Conservation (phyloP, 2,888 invertebrate species). For the Rhabditoides inermis region DNA sequence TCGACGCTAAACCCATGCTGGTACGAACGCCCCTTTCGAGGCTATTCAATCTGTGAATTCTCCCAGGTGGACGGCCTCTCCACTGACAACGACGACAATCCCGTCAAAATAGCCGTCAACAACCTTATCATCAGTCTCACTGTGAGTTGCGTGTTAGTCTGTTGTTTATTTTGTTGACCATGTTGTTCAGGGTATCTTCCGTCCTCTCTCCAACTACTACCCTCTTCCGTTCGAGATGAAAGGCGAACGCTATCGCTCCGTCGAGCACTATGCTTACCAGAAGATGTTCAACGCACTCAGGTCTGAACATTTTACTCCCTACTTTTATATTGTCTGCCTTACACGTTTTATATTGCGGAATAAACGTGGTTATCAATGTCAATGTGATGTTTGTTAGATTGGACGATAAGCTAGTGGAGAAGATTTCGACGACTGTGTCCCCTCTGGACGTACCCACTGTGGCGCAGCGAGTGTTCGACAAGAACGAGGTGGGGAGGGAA, state of each 20-base stretch:
- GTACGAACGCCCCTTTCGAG: slow-evolving; percentile 16
- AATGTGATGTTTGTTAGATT: slow-evolving; percentile 39
- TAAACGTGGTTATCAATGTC: no score
- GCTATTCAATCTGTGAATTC: slow-evolving; percentile 18
- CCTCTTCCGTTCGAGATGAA: slow-evolving; percentile 36
- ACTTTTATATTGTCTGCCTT: no score
- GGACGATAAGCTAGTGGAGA: slow-evolving; percentile 42
- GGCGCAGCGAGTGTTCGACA: slow-evolving; percentile 29
- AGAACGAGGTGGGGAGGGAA: slow-evolving; percentile 21
- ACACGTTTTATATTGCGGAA: no score
- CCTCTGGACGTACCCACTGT: slow-evolving; percentile 40
- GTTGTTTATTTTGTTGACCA: no score
- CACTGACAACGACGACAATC: slow-evolving; percentile 39
- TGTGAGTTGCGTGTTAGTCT: slow-evolving; percentile 12
- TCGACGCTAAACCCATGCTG: slow-evolving; percentile 8
- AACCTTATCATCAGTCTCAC: slow-evolving; percentile 37
- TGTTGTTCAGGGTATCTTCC: slow-evolving; percentile 45
- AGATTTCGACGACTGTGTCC: slow-evolving; percentile 41
- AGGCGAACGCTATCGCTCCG: slow-evolving; percentile 42
- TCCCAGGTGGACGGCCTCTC: slow-evolving; percentile 33
- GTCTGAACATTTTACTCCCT: no score
- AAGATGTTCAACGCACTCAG: slow-evolving; percentile 36
- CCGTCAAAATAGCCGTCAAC: slow-evolving; percentile 33
- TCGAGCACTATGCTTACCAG: slow-evolving; percentile 50
- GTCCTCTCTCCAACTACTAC: slow-evolving; percentile 47